Evolutionary conservation across 2,888 invertebrate genomes (phyloP).

Genomic region (Phengaris arion): DNA sequence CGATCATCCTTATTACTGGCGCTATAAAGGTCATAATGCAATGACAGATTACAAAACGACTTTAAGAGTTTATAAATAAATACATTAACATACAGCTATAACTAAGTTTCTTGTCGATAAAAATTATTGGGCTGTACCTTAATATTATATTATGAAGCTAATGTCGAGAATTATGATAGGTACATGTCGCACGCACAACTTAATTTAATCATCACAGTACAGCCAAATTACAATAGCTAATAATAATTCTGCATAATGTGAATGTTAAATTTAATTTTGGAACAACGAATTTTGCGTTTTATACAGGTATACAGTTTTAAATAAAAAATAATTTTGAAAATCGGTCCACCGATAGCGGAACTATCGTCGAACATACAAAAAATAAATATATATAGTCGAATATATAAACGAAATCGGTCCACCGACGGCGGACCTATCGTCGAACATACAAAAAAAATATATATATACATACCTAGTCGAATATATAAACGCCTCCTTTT

Average conservation of each 20-base stretch:
- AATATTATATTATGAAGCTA: neutral
- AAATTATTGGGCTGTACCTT: conserved; percentile 5
- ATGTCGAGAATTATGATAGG: conserved; percentile 5
- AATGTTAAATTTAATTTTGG: no score
- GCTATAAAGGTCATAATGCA: neutral
- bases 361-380: no score
- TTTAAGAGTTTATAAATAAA: conserved; percentile 16
- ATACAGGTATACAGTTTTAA: no score
- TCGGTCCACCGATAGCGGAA: no score
- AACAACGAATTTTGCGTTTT: neutral
- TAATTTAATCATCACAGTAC: neutral
- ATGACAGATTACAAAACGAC: neutral
- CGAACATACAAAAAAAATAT: no score
- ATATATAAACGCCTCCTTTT: no score
- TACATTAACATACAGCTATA: conserved; percentile 6
- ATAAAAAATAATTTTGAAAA: no score
- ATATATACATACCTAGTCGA: no score
- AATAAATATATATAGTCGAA: no score
- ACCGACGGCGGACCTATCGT: no score
- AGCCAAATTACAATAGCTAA: neutral
- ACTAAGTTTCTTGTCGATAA: conserved; percentile 17
- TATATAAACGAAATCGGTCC: no score
- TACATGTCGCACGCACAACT: neutral
- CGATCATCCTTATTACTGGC: conserved; percentile 32
- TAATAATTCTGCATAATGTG: neutral